These are phyloP conservation scores for Cassiopea andromeda DNA, from an alignment of 30 jellyfish, hydroid and myxozoan species.

Conservation along the genomic window DNA sequence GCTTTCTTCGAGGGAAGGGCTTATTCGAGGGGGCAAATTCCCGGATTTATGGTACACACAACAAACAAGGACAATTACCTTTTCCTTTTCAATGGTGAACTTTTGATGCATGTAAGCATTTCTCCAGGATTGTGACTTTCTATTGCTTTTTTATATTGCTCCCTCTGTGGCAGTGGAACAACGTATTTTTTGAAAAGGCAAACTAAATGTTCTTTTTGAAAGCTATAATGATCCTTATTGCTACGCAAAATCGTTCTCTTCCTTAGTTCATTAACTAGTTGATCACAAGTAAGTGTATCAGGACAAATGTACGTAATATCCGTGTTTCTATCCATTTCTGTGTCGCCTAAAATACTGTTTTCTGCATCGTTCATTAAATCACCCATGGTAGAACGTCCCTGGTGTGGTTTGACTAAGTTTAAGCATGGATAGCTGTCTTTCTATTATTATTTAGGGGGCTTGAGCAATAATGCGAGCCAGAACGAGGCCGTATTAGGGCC, in stretches of 20 bases:
- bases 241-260: slow-evolving; percentile 3
- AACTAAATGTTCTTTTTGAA: slow-evolving; percentile 22
- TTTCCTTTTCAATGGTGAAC: not conserved
- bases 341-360: not conserved
- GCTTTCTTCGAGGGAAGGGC: not conserved
- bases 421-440: no score
- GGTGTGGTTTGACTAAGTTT: no score
- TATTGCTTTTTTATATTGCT: slow-evolving; percentile 8
- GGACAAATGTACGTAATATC: slow-evolving; percentile 23
- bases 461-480: no score
- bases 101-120: slow-evolving; percentile 13
- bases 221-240: not conserved
- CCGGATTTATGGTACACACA: not conserved
- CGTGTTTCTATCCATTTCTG: not conserved
- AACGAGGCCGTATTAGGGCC: no score
- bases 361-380: no score
- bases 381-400: no score
- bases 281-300: slow-evolving; percentile 14
- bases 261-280: not conserved
- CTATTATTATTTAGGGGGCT: no score
- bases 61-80: not conserved
- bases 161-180: slow-evolving; percentile 48
- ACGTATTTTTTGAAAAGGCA: slow-evolving; percentile 22
- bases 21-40: no score
- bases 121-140: not conserved